These are phyloP conservation scores for Gnathonemus echidnorhynchus DNA, from an alignment of 2,113 vertebrate species.

Conservation along the genomic window DNA sequence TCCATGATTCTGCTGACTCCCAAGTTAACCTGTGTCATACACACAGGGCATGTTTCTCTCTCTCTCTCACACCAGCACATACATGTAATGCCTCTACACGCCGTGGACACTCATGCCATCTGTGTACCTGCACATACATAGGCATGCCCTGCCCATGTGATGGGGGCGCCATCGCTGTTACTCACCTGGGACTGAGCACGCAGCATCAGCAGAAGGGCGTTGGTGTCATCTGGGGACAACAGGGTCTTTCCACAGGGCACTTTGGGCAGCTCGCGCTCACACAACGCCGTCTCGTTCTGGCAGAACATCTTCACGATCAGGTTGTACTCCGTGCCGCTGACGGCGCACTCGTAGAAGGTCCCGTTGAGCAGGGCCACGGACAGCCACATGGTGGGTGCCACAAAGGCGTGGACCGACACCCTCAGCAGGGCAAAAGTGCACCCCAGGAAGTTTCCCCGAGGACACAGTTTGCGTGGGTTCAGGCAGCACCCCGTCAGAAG, in stretches of 20 bases:
- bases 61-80: background rate
- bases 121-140: too few species aligned
- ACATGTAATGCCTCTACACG: slow-evolving; percentile 33
- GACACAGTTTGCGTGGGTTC: slow-evolving; percentile 57
- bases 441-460: slow-evolving; percentile 45
- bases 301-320: slow-evolving; percentile 65
- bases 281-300: slow-evolving; percentile 62
- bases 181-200: slow-evolving; percentile 87
- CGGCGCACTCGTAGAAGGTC: slow-evolving; percentile 84
- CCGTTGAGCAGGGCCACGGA: slow-evolving; percentile 85
- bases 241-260: slow-evolving; percentile 70
- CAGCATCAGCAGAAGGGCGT: slow-evolving; percentile 72
- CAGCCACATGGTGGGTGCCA: slow-evolving; percentile 87
- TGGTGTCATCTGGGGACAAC: slow-evolving; percentile 54
- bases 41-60: background rate
- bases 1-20: background rate
- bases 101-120: slow-evolving; percentile 38
- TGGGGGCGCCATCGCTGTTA: background rate
- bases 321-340: slow-evolving; percentile 71
- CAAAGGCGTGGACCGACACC: slow-evolving; percentile 54
- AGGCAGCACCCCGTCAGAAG: slow-evolving; percentile 85
- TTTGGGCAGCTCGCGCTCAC: slow-evolving; percentile 63
- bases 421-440: slow-evolving; percentile 40
- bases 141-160: background rate
- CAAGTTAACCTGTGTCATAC: background rate